phyloP scores from a whole-genome alignment of 2,113 vertebrate genomes.

The Pseudorectes ferrugineus region DNA sequence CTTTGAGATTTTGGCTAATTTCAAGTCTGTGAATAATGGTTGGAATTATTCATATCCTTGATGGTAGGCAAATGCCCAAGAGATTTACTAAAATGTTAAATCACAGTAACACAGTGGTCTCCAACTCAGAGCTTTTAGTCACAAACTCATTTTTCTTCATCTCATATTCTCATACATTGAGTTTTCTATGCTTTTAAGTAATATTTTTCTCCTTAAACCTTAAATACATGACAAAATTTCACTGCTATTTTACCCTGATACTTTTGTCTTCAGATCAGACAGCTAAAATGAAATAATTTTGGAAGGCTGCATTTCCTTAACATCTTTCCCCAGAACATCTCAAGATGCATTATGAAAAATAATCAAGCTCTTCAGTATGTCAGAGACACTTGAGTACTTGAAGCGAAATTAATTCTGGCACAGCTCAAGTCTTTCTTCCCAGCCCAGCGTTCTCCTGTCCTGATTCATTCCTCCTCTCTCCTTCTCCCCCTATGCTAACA shows the following conservation, averaged over 20 bases:
- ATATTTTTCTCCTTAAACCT: not conserved
- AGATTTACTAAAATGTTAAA: not conserved
- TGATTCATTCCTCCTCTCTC: not conserved
- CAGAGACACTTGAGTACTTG: not conserved
- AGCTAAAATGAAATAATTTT: not conserved
- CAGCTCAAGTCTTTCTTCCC: not conserved
- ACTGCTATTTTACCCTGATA: not conserved
- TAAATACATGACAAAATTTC: not conserved
- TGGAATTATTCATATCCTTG: not conserved
- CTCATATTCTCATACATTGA: not conserved
- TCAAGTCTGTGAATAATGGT: slow-evolving; percentile 10
- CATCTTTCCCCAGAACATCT: not conserved
- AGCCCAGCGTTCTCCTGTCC: not conserved
- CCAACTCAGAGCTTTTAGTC: not conserved
- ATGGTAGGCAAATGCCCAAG: not conserved
- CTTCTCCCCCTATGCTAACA: not conserved
- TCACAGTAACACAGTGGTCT: not conserved
- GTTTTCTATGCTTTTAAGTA: not conserved
- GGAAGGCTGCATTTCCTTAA: not conserved
- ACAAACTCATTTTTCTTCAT: not conserved
- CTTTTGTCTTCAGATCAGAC: not conserved
- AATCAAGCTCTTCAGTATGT: not conserved
- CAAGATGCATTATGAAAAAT: not conserved
- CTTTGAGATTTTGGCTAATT: slow-evolving; percentile 26
- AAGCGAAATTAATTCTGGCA: not conserved